Conservation (phyloP, 2,797 vertebrate species). For the Crocodylus rhombifer region DNA sequence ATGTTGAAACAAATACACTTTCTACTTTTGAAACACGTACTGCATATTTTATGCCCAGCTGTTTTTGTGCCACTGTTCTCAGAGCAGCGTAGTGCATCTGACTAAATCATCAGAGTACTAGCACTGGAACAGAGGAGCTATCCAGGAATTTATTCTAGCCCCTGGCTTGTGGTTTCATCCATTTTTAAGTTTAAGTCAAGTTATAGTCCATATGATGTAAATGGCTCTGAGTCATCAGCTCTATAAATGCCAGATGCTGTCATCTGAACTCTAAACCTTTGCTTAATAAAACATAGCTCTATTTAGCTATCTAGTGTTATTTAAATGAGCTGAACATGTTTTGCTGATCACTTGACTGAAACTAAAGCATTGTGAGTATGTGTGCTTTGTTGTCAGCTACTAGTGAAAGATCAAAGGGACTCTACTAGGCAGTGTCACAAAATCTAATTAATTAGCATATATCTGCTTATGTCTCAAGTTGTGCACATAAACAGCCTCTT, state of each 20-base stretch:
- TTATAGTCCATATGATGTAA: conserved; percentile 64
- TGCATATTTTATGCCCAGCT: conserved; percentile 36
- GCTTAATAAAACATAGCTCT: conserved; percentile 63
- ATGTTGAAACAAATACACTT: conserved; percentile 46
- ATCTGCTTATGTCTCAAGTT: conserved; percentile 65
- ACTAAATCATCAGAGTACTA: conserved; percentile 51
- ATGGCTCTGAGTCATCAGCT: conserved; percentile 67
- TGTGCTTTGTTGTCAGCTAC: conserved; percentile 78
- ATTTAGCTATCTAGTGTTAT: conserved; percentile 73
- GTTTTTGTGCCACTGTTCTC: conserved; percentile 38
- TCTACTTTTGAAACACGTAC: conserved; percentile 35
- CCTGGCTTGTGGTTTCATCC: conserved; percentile 50
- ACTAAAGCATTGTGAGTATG: conserved; percentile 77
- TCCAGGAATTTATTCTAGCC: conserved; percentile 48
- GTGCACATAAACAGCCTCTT: conserved; percentile 15
- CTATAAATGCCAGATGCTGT: conserved; percentile 70
- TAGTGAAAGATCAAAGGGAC: conserved; percentile 79
- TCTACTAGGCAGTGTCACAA: conserved; percentile 66
- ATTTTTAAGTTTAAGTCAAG: conserved; percentile 65
- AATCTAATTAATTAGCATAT: conserved; percentile 73
- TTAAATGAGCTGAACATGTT: conserved; percentile 71
- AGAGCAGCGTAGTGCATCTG: conserved; percentile 44
- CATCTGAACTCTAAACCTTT: conserved; percentile 64
- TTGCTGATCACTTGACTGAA: conserved; percentile 66
- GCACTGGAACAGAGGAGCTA: conserved; percentile 20